These are phyloP conservation scores for Pelobates cultripes DNA, from an alignment of 2,797 vertebrate species.

Conservation along the genomic window DNA sequence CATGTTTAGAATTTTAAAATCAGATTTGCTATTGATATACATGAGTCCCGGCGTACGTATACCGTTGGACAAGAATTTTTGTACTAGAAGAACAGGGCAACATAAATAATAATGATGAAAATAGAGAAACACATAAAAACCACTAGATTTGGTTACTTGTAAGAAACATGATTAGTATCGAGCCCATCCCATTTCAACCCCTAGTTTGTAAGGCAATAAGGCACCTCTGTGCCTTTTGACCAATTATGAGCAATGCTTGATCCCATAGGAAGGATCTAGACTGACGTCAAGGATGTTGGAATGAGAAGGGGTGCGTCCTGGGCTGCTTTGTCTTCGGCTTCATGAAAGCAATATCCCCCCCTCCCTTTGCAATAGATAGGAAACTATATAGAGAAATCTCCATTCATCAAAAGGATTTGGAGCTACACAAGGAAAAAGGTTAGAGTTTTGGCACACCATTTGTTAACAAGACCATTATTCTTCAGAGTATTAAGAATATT, in stretches of 20 bases:
- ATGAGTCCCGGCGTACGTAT: background rate
- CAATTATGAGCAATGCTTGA: constrained; percentile 16
- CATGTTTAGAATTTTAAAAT: too few species aligned
- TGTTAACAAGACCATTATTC: constrained; percentile 31
- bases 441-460: constrained; percentile 41
- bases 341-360: background rate
- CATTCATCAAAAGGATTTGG: constrained; percentile 32
- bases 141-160: background rate
- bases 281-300: constrained; percentile 17
- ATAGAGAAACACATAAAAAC: constrained; percentile 1
- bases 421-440: constrained; percentile 24
- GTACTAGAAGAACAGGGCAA: constrained; percentile 1
- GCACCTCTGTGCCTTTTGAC: constrained; percentile 20
- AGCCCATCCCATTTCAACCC: background rate
- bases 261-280: constrained; percentile 9
- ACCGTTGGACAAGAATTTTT: background rate
- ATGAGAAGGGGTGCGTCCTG: constrained; percentile 19
- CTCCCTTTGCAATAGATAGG: constrained; percentile 29
- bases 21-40: too few species aligned
- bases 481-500: constrained; percentile 12
- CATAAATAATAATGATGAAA: constrained; percentile 4
- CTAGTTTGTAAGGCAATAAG: constrained; percentile 30
- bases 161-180: constrained; percentile 6
- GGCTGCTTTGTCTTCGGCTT: constrained; percentile 28
- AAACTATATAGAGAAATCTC: constrained; percentile 32